A percentile compares a stretch with the other conserved stretches of the same genome.
phyloP scores from a whole-genome alignment of 2,113 vertebrate genomes.

The Odobenus rosmarus region DNA sequence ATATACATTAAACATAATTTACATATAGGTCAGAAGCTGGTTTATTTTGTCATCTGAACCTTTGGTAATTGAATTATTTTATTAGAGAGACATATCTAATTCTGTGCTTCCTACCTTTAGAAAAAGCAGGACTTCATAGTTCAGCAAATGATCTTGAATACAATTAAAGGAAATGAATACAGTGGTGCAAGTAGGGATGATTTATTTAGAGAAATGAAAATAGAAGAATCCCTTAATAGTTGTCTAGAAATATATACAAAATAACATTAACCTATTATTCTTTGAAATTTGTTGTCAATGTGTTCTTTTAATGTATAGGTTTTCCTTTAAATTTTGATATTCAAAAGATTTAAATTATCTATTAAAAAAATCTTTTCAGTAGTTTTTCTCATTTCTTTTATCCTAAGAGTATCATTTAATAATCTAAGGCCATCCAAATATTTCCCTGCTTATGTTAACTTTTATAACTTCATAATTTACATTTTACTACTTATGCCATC shows the following conservation, averaged over 20 bases:
- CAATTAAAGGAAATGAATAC: neutral
- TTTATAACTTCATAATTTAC: neutral
- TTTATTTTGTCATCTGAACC: neutral
- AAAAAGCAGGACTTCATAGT: neutral
- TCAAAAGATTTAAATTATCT: neutral
- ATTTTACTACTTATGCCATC: neutral
- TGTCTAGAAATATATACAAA: neutral
- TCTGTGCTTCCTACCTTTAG: conserved; percentile 10
- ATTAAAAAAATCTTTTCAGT: neutral
- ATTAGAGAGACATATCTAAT: neutral
- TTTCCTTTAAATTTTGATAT: conserved; percentile 9
- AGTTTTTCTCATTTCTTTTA: neutral
- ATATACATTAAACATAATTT: neutral
- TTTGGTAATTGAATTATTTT: neutral
- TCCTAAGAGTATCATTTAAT: neutral
- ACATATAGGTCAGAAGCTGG: neutral
- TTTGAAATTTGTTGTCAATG: neutral
- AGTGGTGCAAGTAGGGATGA: neutral
- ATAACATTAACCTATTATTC: neutral
- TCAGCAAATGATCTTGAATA: neutral
- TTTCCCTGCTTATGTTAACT: neutral
- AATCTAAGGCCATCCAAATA: neutral
- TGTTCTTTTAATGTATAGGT: neutral
- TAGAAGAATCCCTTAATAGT: neutral
- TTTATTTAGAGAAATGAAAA: neutral